phyloP scores from a whole-genome alignment of 2,888 invertebrate species.

The Tricholauxania praeusta region DNA sequence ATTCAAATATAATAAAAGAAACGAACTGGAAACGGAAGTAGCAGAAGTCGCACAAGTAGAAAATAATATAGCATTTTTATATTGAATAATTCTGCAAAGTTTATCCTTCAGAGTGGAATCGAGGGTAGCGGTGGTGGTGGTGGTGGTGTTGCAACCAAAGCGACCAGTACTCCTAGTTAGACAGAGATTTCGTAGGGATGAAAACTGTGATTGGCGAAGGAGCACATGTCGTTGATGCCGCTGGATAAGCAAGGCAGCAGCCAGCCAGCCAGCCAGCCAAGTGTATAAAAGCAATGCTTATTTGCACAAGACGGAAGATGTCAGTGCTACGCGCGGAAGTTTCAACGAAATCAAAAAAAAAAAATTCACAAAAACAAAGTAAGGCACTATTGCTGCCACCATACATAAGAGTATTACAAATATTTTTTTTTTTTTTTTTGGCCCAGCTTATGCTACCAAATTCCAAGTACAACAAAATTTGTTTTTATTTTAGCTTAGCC shows the following conservation, averaged over 20 bases:
- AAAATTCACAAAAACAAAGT: not conserved
- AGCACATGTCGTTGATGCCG: slow-evolving; percentile 26
- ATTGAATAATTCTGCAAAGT: slow-evolving; percentile 43
- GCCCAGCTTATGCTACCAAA: too few species aligned
- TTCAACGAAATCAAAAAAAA: not conserved
- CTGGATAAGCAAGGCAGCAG: slow-evolving; percentile 16
- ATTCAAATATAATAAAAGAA: slow-evolving; percentile 37
- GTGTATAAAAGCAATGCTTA: slow-evolving; percentile 23
- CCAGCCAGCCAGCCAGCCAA: slow-evolving; percentile 15
- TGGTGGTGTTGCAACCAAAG: not conserved
- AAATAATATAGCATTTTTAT: slow-evolving; percentile 47
- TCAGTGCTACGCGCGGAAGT: not conserved
- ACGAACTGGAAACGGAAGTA: slow-evolving; percentile 40
- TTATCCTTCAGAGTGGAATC: slow-evolving; percentile 36
- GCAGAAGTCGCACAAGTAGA: slow-evolving; percentile 45
- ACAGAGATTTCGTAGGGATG: not conserved
- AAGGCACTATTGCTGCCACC: not conserved
- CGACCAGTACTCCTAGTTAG: not conserved
- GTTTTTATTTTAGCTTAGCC: too few species aligned
- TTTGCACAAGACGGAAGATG: slow-evolving; percentile 10
- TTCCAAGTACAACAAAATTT: too few species aligned
- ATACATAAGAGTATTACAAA: too few species aligned
- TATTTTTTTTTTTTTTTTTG: too few species aligned
- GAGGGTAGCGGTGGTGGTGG: not conserved
- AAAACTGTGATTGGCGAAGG: not conserved